Evolutionary conservation across 2,113 vertebrate species (phyloP).

Genomic region (Scophthalmus maximus): DNA sequence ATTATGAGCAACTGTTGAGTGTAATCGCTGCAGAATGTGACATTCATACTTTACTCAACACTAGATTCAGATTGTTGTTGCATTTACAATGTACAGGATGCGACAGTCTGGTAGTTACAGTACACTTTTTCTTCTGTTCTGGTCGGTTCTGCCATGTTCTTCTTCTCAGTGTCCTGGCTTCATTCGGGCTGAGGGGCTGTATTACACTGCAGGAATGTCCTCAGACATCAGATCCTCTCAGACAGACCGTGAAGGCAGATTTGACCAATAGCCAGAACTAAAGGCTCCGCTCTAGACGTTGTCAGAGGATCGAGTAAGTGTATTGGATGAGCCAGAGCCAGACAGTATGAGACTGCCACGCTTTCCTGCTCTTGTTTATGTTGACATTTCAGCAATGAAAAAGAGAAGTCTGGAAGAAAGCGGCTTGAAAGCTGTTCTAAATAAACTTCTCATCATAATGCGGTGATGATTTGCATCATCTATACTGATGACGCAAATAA

Average conservation of each 20-base stretch:
- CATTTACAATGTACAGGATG: too few species aligned
- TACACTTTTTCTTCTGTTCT: conserved; percentile 10
- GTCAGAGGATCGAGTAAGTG: conserved; percentile 11
- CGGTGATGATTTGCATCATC: too few species aligned
- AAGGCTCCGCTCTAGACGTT: conserved; percentile 11
- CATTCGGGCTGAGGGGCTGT: conserved; percentile 1
- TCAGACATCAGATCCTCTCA: conserved; percentile 41
- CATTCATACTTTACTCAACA: too few species aligned
- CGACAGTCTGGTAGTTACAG: too few species aligned
- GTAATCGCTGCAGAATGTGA: too few species aligned
- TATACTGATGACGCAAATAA: too few species aligned
- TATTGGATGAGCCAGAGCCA: conserved; percentile 20
- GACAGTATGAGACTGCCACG: neutral
- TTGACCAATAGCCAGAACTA: conserved; percentile 39
- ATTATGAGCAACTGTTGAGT: neutral
- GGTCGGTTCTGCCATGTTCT: neutral
- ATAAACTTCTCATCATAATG: too few species aligned
- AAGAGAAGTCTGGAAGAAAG: neutral
- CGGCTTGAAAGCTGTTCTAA: neutral
- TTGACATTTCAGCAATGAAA: neutral
- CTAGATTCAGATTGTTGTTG: too few species aligned
- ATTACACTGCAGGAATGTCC: conserved; percentile 53
- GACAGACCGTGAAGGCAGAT: conserved; percentile 23
- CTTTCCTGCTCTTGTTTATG: neutral
- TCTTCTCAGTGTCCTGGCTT: conserved; percentile 17